Evolutionary conservation across 2,888 invertebrate species (phyloP).

Genomic region (Polylopha cassiicola): DNA sequence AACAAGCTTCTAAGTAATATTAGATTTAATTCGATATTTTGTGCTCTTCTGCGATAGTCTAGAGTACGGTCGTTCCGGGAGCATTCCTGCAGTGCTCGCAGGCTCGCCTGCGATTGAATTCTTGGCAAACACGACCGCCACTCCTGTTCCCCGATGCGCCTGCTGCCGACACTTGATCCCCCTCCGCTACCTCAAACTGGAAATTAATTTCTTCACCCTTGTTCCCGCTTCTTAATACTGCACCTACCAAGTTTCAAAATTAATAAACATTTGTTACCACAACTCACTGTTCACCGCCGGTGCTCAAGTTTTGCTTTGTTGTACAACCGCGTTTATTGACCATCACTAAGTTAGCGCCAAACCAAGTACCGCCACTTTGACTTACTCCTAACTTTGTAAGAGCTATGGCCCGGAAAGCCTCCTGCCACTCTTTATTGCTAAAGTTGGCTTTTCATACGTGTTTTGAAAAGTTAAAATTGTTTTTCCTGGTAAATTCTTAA

Average conservation of each 20-base stretch:
- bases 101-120: constrained; percentile 49
- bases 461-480: constrained; percentile 50
- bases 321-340: constrained; percentile 72
- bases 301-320: too few species aligned
- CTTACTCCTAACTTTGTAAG: constrained; percentile 65
- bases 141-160: constrained; percentile 21
- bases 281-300: too few species aligned
- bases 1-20: too few species aligned
- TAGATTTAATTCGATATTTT: too few species aligned
- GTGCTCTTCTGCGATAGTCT: too few species aligned
- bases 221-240: too few species aligned
- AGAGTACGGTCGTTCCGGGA: neutral
- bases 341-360: constrained; percentile 56
- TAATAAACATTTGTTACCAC: too few species aligned
- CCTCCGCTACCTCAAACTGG: constrained; percentile 24
- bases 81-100: neutral
- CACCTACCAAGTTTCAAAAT: too few species aligned
- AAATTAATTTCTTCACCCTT: constrained; percentile 10
- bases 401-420: constrained; percentile 57
- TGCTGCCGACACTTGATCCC: constrained; percentile 22
- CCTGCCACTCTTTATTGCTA: constrained; percentile 67
- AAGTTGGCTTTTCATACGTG: constrained; percentile 65
- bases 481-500: constrained; percentile 30
- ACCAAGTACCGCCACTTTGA: constrained; percentile 60
- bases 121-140: constrained; percentile 48